These are phyloP conservation scores for Enteromius unitaeniatus DNA, from an alignment of 2,797 vertebrate species.

Conservation along the genomic window DNA sequence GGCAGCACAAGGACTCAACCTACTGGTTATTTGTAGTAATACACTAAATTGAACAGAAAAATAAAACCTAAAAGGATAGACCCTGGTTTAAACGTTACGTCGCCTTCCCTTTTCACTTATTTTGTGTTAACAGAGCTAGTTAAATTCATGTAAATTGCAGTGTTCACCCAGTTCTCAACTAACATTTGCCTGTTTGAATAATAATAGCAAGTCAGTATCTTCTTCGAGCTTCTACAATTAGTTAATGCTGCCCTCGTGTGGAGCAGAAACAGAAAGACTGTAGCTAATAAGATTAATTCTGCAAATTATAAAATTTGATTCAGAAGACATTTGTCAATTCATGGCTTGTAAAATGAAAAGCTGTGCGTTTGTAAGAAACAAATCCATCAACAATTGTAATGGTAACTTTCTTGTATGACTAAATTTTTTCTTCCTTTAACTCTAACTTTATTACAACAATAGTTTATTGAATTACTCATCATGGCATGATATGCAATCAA, in stretches of 20 bases:
- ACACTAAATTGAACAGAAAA: not conserved
- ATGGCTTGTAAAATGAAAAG: not conserved
- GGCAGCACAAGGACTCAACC: not conserved
- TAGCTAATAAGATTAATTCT: too few species aligned
- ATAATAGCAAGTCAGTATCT: not conserved
- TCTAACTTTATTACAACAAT: not conserved
- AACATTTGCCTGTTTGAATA: not conserved
- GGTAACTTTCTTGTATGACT: not conserved
- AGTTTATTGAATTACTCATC: not conserved
- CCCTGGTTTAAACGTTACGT: too few species aligned
- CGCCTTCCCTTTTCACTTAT: too few species aligned
- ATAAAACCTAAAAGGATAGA: not conserved
- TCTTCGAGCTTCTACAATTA: not conserved
- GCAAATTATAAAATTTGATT: too few species aligned
- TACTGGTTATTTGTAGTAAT: conserved; percentile 24
- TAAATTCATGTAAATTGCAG: not conserved
- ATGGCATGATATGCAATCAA: not conserved
- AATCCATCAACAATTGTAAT: not conserved
- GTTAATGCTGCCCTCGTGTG: conserved; percentile 27
- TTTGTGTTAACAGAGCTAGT: not conserved
- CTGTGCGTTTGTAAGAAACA: not conserved
- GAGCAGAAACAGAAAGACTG: not conserved
- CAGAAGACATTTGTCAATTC: not conserved
- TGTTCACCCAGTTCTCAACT: not conserved
- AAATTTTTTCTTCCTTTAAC: not conserved